Evolutionary conservation across 2,888 invertebrate species (phyloP), one percentile per base, ranked within the genome.

Genomic region (Ceramica pisi): DNA sequence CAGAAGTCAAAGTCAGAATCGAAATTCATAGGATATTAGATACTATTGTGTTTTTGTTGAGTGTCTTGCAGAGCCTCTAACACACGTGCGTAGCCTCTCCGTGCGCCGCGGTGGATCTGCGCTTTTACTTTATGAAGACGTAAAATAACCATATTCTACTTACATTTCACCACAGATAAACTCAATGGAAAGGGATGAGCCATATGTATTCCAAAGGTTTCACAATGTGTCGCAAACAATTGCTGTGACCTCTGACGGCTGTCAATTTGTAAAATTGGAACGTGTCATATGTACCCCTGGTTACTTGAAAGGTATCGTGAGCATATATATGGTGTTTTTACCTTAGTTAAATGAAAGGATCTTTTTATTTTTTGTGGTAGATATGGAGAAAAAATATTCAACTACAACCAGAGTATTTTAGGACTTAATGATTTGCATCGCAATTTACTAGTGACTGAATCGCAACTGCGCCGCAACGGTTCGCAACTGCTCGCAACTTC

Each of bases 241-340:
- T 66, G 56, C 41, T 53, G 41, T 68, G 59, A 71, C 72, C 65
- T 67, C 63, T 35, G 56, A 67, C 38, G 41, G 66, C 31, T 80
- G 71, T 83, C 83, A 79, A 83, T 84, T 84, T 85, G 65, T 69
- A 46, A 80, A 74, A 83, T 83, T 79, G 79, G 55, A 41, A 63
- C 71, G 55, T 69, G 67, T 62, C 71, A 48, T 75, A 55, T 78
- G 57, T 61, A 59, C 62, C 61, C 46, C 46, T 63, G 65, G 64
- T 68, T 75, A 75, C n/a, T 55, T 46, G 56, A 19, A n/a, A 68
- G 66, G 35, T 64, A 60, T 69, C 68, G 51, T 67, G 44, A 55
- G 61, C 60, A 59, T 70, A 65, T 55, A 71, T 23, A 48, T 38
- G 50, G 31, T 8, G n/a, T 31, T 56, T 46, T 61, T 50, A 51